Conservation (phyloP, 2,113 vertebrate species). For the Psittacus erithacus region DNA sequence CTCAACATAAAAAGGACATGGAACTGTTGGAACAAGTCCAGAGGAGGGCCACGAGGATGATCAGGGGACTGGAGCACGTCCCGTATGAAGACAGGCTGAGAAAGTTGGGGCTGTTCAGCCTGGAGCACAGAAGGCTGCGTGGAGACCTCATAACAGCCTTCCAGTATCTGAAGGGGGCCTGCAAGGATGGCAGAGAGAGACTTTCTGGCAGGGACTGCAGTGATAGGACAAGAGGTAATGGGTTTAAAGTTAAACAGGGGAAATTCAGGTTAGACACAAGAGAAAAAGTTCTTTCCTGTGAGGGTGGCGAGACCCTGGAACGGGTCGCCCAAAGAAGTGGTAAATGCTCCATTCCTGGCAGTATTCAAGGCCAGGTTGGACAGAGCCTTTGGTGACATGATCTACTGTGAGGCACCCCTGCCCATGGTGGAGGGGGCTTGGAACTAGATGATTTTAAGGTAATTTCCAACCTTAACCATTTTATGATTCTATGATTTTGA, state of each 20-base stretch:
- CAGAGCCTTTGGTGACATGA: neutral
- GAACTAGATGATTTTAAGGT: neutral
- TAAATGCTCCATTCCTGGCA: neutral
- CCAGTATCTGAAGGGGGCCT: neutral
- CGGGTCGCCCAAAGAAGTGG: neutral
- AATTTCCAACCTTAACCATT: neutral
- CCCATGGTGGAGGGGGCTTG: neutral
- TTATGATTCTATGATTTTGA: neutral
- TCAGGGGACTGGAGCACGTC: no score
- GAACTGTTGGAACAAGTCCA: no score
- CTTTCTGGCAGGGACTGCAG: neutral
- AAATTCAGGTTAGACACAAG: neutral
- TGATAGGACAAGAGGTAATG: neutral
- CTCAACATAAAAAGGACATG: neutral
- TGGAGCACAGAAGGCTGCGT: no score
- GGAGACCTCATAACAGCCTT: neutral
- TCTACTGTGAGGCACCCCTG: neutral
- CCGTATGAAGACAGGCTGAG: no score
- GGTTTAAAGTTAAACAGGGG: neutral
- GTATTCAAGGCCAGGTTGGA: neutral
- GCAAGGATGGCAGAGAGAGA: neutral
- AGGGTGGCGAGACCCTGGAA: neutral
- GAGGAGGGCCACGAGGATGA: no score
- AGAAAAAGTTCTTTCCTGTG: neutral
- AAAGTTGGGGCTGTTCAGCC: no score